Evolutionary conservation across 2,888 invertebrate species (phyloP).

Genomic region (Pheosia gnoma): DNA sequence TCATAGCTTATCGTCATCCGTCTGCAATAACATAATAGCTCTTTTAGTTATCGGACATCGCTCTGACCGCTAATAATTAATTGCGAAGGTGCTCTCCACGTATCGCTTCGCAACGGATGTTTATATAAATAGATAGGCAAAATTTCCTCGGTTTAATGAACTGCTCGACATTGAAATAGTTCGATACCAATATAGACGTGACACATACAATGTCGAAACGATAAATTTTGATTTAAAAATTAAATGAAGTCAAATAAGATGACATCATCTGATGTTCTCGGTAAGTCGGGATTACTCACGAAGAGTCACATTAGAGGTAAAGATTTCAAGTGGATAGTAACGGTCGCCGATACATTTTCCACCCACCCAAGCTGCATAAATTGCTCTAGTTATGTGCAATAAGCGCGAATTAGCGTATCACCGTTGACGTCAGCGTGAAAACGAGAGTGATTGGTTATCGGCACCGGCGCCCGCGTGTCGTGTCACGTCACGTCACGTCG

Average conservation of each 20-base stretch:
- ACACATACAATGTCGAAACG: neutral
- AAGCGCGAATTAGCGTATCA: conserved; percentile 58
- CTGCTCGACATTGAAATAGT: conserved; percentile 34
- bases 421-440: conserved; percentile 60
- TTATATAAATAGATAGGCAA: conserved; percentile 56
- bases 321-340: neutral
- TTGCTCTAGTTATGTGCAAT: conserved; percentile 42
- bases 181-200: conserved; percentile 2
- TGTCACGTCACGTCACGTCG: conserved; percentile 36
- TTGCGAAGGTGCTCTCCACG: conserved; percentile 56
- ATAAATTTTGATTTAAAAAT: neutral
- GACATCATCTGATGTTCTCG: neutral
- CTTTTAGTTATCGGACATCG: conserved; percentile 46
- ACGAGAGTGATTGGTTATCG: conserved; percentile 68
- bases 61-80: conserved; percentile 49
- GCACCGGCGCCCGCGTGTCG: conserved; percentile 53
- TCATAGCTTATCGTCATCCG: neutral
- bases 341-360: conserved; percentile 13
- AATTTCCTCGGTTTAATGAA: conserved; percentile 50
- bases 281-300: neutral
- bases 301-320: neutral
- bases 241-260: neutral
- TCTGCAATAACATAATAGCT: conserved; percentile 11
- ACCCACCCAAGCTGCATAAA: conserved; percentile 15
- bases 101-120: conserved; percentile 59